A percentile compares a stretch with the other conserved stretches of the same genome.
Evolutionary conservation across 2,113 vertebrate species (phyloP).

Genomic region (Atractosteus spatula): DNA sequence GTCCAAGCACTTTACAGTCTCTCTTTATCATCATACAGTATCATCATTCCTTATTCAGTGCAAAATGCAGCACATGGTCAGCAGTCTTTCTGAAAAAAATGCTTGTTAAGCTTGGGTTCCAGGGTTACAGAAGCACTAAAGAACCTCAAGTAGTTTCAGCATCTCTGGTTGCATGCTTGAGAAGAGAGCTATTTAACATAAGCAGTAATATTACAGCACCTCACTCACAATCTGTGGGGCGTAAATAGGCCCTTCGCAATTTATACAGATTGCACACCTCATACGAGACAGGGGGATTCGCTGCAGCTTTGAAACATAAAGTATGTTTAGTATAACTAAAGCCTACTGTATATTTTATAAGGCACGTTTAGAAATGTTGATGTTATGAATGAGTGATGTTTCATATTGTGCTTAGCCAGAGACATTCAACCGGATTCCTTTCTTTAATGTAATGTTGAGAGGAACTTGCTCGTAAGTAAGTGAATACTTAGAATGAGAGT

Average conservation of each 20-base stretch:
- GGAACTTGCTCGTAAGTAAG: too few relatives aligned
- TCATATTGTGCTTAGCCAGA: too few relatives aligned
- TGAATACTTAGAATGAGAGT: too few relatives aligned
- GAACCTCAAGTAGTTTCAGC: conserved; percentile 15
- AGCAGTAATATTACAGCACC: conserved; percentile 37
- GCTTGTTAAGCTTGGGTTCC: conserved; percentile 2
- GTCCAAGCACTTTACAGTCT: conserved; percentile 66
- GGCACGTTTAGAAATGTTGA: too few relatives aligned
- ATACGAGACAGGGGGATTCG: too few relatives aligned
- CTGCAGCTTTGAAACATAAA: too few relatives aligned
- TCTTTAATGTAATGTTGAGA: too few relatives aligned
- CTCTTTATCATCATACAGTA: conserved; percentile 40
- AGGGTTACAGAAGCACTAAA: conserved; percentile 14
- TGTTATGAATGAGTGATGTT: too few relatives aligned
- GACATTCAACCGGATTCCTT: too few relatives aligned
- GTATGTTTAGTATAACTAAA: too few relatives aligned
- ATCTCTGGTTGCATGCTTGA: conserved; percentile 43
- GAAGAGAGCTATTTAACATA: conserved; percentile 54
- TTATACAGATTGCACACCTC: too few relatives aligned
- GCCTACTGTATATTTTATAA: too few relatives aligned
- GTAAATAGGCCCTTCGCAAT: conserved; percentile 42
- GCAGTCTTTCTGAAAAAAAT: conserved; percentile 23
- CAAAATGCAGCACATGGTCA: conserved; percentile 23
- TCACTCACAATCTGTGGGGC: conserved; percentile 15
- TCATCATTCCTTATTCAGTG: conserved; percentile 33